These are phyloP conservation scores for Lamprotornis superbus DNA, from an alignment of 2,113 vertebrate genomes.

Conservation along the genomic window DNA sequence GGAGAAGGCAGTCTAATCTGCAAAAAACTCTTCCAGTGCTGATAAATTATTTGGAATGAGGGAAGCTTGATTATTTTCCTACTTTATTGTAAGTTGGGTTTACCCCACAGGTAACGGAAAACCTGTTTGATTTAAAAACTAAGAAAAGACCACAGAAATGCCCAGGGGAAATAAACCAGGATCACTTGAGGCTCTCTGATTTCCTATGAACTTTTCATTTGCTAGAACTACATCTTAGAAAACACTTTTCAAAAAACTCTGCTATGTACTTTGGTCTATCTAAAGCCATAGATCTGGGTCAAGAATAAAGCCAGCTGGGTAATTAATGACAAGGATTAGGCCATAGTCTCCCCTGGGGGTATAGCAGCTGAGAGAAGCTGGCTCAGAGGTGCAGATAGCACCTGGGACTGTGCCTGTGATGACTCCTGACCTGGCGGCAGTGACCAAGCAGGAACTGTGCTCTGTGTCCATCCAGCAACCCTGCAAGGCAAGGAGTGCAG, in stretches of 20 bases:
- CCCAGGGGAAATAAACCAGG: neutral
- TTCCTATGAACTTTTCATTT: neutral
- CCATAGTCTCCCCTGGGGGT: neutral
- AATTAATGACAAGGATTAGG: neutral
- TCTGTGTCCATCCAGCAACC: neutral
- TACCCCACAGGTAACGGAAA: neutral
- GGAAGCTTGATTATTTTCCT: neutral
- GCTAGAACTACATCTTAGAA: neutral
- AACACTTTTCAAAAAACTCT: neutral
- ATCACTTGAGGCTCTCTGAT: neutral
- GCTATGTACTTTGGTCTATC: neutral
- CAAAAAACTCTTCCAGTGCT: neutral
- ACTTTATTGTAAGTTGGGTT: neutral
- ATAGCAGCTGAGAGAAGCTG: neutral
- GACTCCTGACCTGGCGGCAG: neutral
- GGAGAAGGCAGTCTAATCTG: neutral
- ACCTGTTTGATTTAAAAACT: constrained; percentile 16
- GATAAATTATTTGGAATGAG: neutral
- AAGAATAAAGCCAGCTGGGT: neutral
- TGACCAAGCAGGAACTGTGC: neutral
- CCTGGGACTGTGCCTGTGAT: accelerated
- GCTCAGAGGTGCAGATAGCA: neutral
- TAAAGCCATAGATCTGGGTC: neutral
- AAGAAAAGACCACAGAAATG: constrained; percentile 5
- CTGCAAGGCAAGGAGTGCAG: neutral